Base-by-base conservation (phyloP, 2,888 invertebrate species). In the Acleris holmiana region DNA sequence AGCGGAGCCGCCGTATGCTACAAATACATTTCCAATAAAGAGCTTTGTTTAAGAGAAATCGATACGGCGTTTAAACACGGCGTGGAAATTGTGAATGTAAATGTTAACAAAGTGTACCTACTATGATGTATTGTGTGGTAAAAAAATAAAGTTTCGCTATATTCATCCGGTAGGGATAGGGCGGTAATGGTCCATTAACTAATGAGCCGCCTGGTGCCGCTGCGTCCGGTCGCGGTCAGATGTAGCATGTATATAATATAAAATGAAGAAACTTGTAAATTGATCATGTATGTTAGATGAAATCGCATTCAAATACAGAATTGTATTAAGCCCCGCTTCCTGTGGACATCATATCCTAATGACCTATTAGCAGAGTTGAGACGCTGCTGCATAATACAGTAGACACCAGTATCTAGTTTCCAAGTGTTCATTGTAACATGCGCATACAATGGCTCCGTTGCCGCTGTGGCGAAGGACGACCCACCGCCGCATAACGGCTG, bases 381-480 rank as follows among this genome's bases (percentile, higher is more conserved):
- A 82, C 75, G 74, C 65, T 69, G 73, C 75, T 77, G 40, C 40
- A 48, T 19, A 55, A 10, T 29, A 19, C 35, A 60, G 59, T 85
- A 88, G 87, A 85, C 78, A 82, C 74, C 76, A 79, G 80, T 88
- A 88, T 91, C 88, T 84, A 82, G 85, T 92, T 91, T 85, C 90
- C 79, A 82, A 86, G 84, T 85, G 85, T 79, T 82, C 88, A 88
- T 90, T 91, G 89, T 89, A 84, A 69, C 76, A 76, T 71, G 73
- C 71, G 69, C 75, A 76, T 71, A 89, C 88, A 91, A 91, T 89
- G 82, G 84, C 77, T 76, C 83, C 82, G 84, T 86, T 83, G 82
- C 86, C 85, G 89, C 86, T 85, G 89, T 87, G 83, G 84, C 87
- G 90, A 91, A 92, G 92, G 92, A 80, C 89, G 85, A 82, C 73